These are phyloP conservation scores for Burhinus oedicnemus DNA, from an alignment of 2,113 vertebrate species.

Conservation along the genomic window DNA sequence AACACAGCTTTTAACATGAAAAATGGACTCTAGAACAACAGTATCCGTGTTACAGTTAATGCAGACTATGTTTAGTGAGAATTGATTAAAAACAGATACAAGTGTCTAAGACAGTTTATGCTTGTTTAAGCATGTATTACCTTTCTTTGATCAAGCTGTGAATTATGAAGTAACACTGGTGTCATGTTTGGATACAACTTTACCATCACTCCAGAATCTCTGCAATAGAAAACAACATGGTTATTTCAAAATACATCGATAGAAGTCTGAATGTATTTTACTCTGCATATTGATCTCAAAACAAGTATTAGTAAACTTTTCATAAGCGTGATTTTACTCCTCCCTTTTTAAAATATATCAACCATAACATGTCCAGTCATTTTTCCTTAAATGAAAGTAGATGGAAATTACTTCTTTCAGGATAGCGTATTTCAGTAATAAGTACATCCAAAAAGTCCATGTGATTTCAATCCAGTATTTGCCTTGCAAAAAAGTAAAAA, in stretches of 20 bases:
- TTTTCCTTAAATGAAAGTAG: not conserved
- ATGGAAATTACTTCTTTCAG: not conserved
- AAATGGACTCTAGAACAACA: no score
- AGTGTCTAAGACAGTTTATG: not conserved
- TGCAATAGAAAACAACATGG: constrained; percentile 50
- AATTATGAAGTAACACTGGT: constrained; percentile 93
- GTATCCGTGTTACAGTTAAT: no score
- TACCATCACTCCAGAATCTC: constrained; percentile 95
- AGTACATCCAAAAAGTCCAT: not conserved
- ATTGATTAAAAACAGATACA: no score
- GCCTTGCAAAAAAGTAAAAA: not conserved
- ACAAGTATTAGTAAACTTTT: not conserved
- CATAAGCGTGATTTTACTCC: not conserved
- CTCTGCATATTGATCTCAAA: not conserved
- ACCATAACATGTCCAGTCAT: not conserved
- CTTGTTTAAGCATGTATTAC: constrained; percentile 65
- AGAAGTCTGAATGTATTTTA: not conserved
- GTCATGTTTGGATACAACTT: constrained; percentile 98
- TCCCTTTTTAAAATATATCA: not conserved
- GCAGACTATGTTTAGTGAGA: no score
- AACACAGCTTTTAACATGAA: no score
- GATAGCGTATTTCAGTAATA: not conserved
- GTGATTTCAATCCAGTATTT: not conserved
- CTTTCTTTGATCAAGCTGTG: constrained; percentile 95
- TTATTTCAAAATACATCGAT: not conserved